Conservation (phyloP, 1,140 invertebrate species). For the Drosophila tristis region DNA sequence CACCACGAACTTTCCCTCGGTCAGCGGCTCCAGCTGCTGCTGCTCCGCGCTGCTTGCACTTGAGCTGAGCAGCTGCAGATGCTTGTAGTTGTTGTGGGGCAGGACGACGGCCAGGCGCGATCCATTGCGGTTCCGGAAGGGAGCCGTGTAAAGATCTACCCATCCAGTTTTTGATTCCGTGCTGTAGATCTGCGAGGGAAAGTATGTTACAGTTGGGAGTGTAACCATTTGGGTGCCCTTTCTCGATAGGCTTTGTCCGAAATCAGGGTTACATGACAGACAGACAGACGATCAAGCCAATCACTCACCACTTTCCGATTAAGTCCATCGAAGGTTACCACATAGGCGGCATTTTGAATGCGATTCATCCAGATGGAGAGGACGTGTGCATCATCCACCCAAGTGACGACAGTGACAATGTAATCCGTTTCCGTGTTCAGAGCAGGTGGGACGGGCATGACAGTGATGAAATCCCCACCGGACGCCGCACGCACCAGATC, state of each 20-base stretch:
- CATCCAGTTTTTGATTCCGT: conserved; percentile 86
- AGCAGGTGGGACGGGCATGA: conserved; percentile 67
- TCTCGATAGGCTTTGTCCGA: too few relatives aligned
- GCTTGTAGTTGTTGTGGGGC: conserved; percentile 89
- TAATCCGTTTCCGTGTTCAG: conserved; percentile 74
- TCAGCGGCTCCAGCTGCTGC: conserved; percentile 81
- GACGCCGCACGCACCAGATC: conserved; percentile 56
- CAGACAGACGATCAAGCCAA: not conserved
- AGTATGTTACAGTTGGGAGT: too few relatives aligned
- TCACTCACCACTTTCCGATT: conserved; percentile 55
- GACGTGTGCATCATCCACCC: conserved; percentile 88
- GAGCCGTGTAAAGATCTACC: conserved; percentile 88
- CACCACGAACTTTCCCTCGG: conserved; percentile 91
- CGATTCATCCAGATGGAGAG: conserved; percentile 94
- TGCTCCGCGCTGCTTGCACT: conserved; percentile 50
- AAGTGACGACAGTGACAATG: conserved; percentile 86
- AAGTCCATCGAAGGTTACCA: conserved; percentile 69
- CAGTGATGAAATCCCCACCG: conserved; percentile 52
- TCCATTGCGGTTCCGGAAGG: conserved; percentile 87
- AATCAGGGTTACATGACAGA: too few relatives aligned
- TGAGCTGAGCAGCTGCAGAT: conserved; percentile 87
- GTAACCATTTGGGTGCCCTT: too few relatives aligned
- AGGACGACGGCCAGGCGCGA: conserved; percentile 86
- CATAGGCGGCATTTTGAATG: conserved; percentile 89
- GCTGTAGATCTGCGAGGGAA: conserved; percentile 54